Base-by-base conservation (phyloP, 1,140 invertebrate genomes). In the Xylocopa sonorina region DNA sequence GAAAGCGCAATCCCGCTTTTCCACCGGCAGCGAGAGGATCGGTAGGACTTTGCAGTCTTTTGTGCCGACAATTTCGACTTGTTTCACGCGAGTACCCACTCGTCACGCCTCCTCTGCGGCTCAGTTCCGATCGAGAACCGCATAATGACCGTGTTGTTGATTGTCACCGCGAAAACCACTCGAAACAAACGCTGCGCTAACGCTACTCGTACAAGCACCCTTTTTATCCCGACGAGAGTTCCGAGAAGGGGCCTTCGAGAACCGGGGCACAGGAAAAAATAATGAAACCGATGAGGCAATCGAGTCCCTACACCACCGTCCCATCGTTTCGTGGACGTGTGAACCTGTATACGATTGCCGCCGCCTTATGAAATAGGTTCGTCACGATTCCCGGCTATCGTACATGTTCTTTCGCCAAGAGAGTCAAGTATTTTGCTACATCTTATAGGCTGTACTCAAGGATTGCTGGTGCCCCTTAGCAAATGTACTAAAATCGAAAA, bases 1-100 rank as follows among this genome's bases (percentile, higher is more conserved):
- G 43, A 73, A 73, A 73, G 71, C 57, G 43, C 53, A 38, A 77
- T 69, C 24, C 12, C 14, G 67, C 16, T 78, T 78, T 76, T 57
- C 64, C 50, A 41, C 0, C 48, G 21, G 0, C 9, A 24, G 32
- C 29, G 41, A 55, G 73, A 41, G 10, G 34, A 21, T 18, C n/a
- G 64, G 1, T 41, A 50, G 38, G 38, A 32, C 38, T 69, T 69
- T 27, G 53, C 66, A 60, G 75, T 60, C 34, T 46, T 41, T 78
- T 71, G 75, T 72, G 18, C 7, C 21, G 6, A 12, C 21, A 51
- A 58, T 60, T 72, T 78, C 55, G 75, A 60, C 34, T 51, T 46
- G 67, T 62, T 78, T 32, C 57, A 16, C 41, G n/a, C 41, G 38
- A 63, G 57, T 60, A 16, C 14, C 21, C 55, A 60, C 57, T 63